Evolutionary conservation across 2,113 vertebrate genomes (phyloP), one percentile per base, ranked within the genome.

Genomic region (Probosciger aterrimus): DNA sequence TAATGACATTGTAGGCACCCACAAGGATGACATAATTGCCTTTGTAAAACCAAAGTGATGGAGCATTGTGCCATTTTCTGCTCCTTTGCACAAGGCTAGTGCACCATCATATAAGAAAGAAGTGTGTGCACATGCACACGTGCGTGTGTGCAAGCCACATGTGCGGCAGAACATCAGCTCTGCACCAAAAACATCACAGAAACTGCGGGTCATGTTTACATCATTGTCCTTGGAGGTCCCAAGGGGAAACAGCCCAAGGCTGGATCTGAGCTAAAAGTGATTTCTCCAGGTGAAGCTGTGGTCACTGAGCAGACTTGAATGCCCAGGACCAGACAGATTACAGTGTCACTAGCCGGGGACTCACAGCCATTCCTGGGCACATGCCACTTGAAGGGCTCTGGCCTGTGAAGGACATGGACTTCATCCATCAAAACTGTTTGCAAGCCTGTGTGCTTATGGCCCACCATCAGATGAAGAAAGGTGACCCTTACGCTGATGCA

Each of bases 121-220:
- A 41, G 13, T 0, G 0, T 19, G n/a, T 11, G 27, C 23, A 8
- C 11, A 0, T 1, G 24, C 4, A 3, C 7, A 1, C 0, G 0
- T 1, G 12, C 33, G 55, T 15, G 16, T 16, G 8, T 18, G 31
- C 35, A 46, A 41, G 37, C 35, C 46, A 18, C 2, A 0, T 2
- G 44, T 20, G 25, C 52, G 65, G 69, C 85, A 91, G 47, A 79
- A 28, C 44, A 19, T 7, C 73, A 50, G 14, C 10, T 59, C 14
- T 25, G 43, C 39, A 43, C 47, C 68, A 39, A 19, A 59, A 71
- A 4, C 7, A 0, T 8, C 71, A 37, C 0, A 0, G 55, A 49
- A 87, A 35, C 27, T 4, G 1, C 19, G 22, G 30, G 35, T 14
- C 62, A 5, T 24, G 11, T 14, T 6, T 46, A 20, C 0, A 0